These are phyloP conservation scores for Pandemis corylana DNA, from an alignment of 2,888 invertebrate species.

Conservation along the genomic window DNA sequence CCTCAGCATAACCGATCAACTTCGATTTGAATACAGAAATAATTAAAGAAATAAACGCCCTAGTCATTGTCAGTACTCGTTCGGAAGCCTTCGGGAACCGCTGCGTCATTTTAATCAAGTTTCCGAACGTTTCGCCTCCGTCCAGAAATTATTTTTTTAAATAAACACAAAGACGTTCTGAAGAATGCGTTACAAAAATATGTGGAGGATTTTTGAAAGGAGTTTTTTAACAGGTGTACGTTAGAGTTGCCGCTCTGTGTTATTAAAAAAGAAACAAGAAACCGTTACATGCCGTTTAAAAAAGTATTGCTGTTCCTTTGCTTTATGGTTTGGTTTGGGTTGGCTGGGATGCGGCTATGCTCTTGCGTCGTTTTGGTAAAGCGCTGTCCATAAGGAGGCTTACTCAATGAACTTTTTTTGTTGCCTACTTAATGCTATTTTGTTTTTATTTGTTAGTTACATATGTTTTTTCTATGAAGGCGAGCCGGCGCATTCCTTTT, in stretches of 20 bases:
- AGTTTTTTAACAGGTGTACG: conserved; percentile 76
- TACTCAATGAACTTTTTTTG: conserved; percentile 74
- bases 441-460: conserved; percentile 78
- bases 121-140: conserved; percentile 63
- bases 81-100: conserved; percentile 65
- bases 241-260: conserved; percentile 53
- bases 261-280: neutral
- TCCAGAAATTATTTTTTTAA: conserved; percentile 57
- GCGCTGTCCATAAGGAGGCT: conserved; percentile 61
- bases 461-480: conserved; percentile 69
- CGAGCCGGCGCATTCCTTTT: conserved; percentile 72
- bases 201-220: conserved; percentile 72
- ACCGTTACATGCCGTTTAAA: conserved; percentile 8
- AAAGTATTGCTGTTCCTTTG: conserved; percentile 3
- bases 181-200: conserved; percentile 80
- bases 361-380: conserved; percentile 35
- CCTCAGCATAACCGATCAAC: conserved; percentile 29
- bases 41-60: conserved; percentile 58
- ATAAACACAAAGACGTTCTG: conserved; percentile 67
- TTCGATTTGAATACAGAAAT: conserved; percentile 54
- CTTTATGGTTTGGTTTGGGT: conserved; percentile 45
- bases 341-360: neutral
- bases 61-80: conserved; percentile 52
- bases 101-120: conserved; percentile 74
- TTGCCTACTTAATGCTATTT: conserved; percentile 79